phyloP scores from a whole-genome alignment of 2,113 vertebrate genomes.

The Lagopus muta region DNA sequence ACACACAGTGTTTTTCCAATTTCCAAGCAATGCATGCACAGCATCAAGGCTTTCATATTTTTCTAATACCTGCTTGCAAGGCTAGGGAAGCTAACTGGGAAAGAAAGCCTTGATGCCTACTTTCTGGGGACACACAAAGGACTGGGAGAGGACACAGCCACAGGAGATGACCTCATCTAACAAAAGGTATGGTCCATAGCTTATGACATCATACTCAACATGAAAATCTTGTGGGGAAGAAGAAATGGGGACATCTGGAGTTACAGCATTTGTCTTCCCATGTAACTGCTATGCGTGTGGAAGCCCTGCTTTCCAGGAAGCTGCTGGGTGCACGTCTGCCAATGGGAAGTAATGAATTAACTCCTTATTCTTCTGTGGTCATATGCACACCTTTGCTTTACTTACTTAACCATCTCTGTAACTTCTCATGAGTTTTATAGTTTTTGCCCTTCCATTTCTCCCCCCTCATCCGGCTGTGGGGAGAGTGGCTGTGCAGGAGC shows the following conservation, averaged over 20 bases:
- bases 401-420: not conserved
- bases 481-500: not conserved
- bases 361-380: not conserved
- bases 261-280: not conserved
- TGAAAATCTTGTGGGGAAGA: not conserved
- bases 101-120: not conserved
- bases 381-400: not conserved
- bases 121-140: not conserved
- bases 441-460: not conserved
- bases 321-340: not conserved
- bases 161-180: not conserved
- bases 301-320: not conserved
- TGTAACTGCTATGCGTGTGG: accelerated
- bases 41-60: not conserved
- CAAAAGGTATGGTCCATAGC: too few species aligned
- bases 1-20: not conserved
- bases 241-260: accelerated
- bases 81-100: not conserved
- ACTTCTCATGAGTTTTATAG: not conserved
- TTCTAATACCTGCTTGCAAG: not conserved
- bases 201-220: accelerated
- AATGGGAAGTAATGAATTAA: not conserved
- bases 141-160: accelerated
- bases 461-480: accelerated
- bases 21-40: not conserved